phyloP scores from a whole-genome alignment of 2,113 vertebrate genomes.

The Indicator maculatus region DNA sequence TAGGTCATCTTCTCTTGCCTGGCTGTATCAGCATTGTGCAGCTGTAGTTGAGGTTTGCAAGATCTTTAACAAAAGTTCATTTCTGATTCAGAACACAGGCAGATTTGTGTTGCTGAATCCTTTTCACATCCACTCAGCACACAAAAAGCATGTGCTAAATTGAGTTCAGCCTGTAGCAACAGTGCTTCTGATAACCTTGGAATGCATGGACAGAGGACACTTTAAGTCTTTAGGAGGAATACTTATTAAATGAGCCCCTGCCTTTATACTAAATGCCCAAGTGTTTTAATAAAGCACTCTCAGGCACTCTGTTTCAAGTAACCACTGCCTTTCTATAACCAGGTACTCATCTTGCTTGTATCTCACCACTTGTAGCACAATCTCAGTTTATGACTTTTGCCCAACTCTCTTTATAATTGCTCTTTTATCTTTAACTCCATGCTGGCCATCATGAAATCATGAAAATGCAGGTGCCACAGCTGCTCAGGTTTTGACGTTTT shows the following conservation, averaged over 20 bases:
- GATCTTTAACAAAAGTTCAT: slow-evolving; percentile 57
- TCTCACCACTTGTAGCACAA: background rate
- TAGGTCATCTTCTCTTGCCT: slow-evolving; percentile 11
- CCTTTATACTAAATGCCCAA: slow-evolving; percentile 16
- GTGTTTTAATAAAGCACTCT: slow-evolving; percentile 21
- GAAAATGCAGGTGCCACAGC: background rate
- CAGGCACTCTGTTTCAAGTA: slow-evolving; percentile 42
- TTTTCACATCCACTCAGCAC: slow-evolving; percentile 33
- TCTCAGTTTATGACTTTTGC: slow-evolving; percentile 3
- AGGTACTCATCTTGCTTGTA: slow-evolving; percentile 19
- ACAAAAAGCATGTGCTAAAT: slow-evolving; percentile 50
- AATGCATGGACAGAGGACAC: slow-evolving; percentile 28
- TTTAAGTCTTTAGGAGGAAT: slow-evolving; percentile 25
- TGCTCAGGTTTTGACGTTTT: background rate
- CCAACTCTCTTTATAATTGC: background rate
- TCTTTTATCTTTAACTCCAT: background rate
- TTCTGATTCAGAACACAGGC: slow-evolving; percentile 60
- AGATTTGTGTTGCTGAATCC: slow-evolving; percentile 53
- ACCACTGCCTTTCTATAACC: background rate
- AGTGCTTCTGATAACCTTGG: slow-evolving; percentile 55
- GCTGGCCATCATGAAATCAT: background rate
- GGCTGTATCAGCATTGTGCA: slow-evolving; percentile 23
- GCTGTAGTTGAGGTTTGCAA: slow-evolving; percentile 37
- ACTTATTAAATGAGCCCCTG: slow-evolving; percentile 2
- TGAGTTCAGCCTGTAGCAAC: slow-evolving; percentile 43